Percentiles rank a stretch among this genome's conserved stretches.
Evolutionary conservation across 2,888 invertebrate species (phyloP).

Genomic region (Dicranocentrus wangi): DNA sequence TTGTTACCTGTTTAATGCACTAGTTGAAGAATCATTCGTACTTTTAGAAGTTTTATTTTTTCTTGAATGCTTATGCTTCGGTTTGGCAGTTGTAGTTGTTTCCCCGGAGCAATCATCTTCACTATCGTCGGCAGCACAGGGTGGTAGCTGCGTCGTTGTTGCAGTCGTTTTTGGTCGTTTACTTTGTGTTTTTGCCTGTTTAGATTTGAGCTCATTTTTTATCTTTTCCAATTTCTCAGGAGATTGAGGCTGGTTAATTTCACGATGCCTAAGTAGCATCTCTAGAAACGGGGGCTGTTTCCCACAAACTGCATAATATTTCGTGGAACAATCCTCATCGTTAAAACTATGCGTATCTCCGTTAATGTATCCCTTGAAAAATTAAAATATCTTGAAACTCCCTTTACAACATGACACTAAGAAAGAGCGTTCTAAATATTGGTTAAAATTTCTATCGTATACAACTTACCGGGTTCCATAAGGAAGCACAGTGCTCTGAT

Average conservation of each 20-base stretch:
- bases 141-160: not conserved
- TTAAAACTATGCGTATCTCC: conserved; percentile 1
- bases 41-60: not conserved
- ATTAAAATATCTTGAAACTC: too few species aligned
- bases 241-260: not conserved
- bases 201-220: too few species aligned
- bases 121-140: not conserved
- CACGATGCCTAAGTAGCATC: not conserved
- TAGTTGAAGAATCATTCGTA: too few species aligned
- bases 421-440: too few species aligned
- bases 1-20: too few species aligned
- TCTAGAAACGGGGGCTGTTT: not conserved
- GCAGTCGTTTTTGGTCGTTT: too few species aligned
- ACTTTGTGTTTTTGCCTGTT: too few species aligned
- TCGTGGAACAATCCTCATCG: not conserved
- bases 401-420: too few species aligned
- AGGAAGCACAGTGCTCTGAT: not conserved
- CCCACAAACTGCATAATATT: conserved; percentile 12
- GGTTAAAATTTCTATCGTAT: too few species aligned
- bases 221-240: not conserved
- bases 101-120: not conserved
- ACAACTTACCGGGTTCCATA: conserved; percentile 7
- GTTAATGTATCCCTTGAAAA: not conserved
- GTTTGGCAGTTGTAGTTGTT: not conserved
- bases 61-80: not conserved